Conservation (phyloP, 2,888 invertebrate species). For the Lumbricus terrestris region DNA sequence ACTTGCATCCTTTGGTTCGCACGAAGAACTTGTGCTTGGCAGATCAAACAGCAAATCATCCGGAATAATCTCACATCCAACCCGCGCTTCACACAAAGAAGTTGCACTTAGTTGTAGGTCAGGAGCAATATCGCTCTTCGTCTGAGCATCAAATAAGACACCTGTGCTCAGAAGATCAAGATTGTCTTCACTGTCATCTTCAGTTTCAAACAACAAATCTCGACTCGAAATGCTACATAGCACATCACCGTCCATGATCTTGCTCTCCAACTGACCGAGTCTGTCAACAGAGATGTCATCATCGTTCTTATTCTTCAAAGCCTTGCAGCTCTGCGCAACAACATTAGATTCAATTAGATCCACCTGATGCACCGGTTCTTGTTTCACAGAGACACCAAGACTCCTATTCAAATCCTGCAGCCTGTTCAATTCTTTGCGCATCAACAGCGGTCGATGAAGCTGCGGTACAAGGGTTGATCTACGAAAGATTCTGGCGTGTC, state of each 20-base stretch:
- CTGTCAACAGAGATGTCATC: not conserved
- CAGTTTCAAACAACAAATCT: not conserved
- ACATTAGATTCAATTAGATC: not conserved
- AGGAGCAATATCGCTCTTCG: not conserved
- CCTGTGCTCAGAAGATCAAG: not conserved
- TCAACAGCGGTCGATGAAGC: not conserved
- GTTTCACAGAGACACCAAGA: not conserved
- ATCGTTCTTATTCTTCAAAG: not conserved
- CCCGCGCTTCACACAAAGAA: not conserved
- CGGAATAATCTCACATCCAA: not conserved
- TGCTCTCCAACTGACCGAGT: not conserved
- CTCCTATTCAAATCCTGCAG: not conserved
- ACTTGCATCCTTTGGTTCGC: not conserved
- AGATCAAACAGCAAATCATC: not conserved
- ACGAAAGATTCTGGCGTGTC: not conserved
- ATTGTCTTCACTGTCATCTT: not conserved
- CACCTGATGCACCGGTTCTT: not conserved
- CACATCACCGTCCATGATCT: not conserved
- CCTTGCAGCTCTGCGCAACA: not conserved
- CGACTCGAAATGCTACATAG: not conserved
- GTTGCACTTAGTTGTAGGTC: not conserved
- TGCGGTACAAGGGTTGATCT: not conserved
- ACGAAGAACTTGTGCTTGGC: not conserved
- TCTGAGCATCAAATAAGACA: not conserved
- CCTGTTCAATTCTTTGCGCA: not conserved